These are phyloP conservation scores for Siniperca chuatsi DNA, from an alignment of 2,113 vertebrate genomes.

Conservation along the genomic window DNA sequence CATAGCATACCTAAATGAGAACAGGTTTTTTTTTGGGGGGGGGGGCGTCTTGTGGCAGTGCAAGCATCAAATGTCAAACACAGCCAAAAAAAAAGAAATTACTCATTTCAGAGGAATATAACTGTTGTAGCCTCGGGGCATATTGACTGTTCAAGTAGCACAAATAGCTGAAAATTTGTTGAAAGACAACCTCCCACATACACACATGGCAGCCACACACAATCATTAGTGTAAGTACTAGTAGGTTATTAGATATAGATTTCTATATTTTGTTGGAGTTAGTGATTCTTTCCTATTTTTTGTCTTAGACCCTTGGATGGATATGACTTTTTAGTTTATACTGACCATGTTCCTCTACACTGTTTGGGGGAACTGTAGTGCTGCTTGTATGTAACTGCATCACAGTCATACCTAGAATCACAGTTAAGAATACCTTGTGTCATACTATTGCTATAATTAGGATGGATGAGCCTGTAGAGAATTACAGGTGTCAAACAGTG, in stretches of 20 bases:
- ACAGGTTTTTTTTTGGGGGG: neutral
- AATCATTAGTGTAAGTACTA: neutral
- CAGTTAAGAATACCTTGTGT: neutral
- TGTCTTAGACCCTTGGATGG: neutral
- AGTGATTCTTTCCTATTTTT: neutral
- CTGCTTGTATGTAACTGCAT: neutral
- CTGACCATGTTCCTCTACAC: neutral
- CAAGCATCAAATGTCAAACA: neutral
- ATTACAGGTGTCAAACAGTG: slow-evolving; percentile 16
- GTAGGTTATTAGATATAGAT: neutral
- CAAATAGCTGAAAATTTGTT: neutral
- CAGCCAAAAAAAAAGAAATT: neutral
- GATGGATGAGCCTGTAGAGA: neutral
- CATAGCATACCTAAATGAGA: neutral
- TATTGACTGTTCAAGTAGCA: neutral
- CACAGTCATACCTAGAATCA: slow-evolving; percentile 18
- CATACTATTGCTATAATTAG: slow-evolving; percentile 9
- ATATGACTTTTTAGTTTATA: neutral
- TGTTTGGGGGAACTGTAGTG: neutral
- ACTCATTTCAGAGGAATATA: neutral
- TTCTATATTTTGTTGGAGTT: neutral
- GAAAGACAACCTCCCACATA: neutral
- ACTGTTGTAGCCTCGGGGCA: neutral
- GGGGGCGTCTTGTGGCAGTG: neutral
- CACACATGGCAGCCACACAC: neutral